Base-by-base conservation (phyloP, 2,797 vertebrate genomes). In the Scyliorhinus canicula region DNA sequence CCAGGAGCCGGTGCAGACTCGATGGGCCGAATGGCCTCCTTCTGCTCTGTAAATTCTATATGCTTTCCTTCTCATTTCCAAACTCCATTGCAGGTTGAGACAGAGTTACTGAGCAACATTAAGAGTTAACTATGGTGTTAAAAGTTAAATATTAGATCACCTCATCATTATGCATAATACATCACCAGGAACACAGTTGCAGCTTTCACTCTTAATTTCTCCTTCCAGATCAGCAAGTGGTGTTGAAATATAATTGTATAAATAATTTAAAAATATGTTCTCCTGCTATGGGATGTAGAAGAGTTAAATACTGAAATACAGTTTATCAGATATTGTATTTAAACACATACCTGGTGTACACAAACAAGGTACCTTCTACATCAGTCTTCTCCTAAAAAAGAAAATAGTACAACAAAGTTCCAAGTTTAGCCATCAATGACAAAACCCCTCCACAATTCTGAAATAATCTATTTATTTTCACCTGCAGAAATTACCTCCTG, bases 341-440 rank as follows among this genome's bases (percentile, higher is more conserved):
- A 40, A 40, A 65, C n/a, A 14, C 97, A 97, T 97, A 99, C 99
- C 99, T 99, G 95, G 98, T 96, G 96, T 99, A 99, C 0, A 99
- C 99, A 97, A 99, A 99, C 95, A 99, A 97, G 52, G 99, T 99
- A 44, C 99, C 99, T 96, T 99, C 99, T 95, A 99, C 98, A 95
- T 99, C 98, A 0, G 99, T 99, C 97, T 99, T 99, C 97, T 99
- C 99, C 99, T 99, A 96, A 44, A 97, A 98, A 3, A 96, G 47
- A 96, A 0, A 96, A 79, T n/a, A 44, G 93, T 26, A 19, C 26
- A 3, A 93, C 95, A 95, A 95, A 57, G n/a, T 94, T 96, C 94
- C 96, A 52, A 91, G 52, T 88, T 67, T 95, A 35, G 90, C 19
- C 93, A 88, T 95, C 35, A 14, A 95, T 12, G 2, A 1, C 2